Evolutionary conservation across 35 echinoderm and acorn worm genomes (phyloP), one percentile per base, ranked within the genome.

Genomic region (Ptychodera flava): DNA sequence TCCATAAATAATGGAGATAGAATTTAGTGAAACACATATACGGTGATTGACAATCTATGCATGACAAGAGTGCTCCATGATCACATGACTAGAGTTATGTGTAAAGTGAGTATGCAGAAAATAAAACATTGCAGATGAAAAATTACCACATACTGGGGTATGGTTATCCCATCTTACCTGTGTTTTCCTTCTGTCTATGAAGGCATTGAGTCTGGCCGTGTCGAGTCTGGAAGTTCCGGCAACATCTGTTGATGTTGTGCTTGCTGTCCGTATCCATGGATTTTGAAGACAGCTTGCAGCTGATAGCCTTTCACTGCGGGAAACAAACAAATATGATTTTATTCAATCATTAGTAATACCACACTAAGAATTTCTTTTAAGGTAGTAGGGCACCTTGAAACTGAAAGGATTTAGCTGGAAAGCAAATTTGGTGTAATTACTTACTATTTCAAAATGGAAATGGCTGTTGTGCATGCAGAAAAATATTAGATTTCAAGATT

Each of bases 181-280:
- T 84, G 92, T 93, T 87, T 93, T 93, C 36, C 92, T 93, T 34
- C 92, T 90, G 22, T 90, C 84, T 31, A 90, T 90, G 81, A 93
- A 93, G 38, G 89, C 92, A 29, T 75, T 88, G 16, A 93, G 85
- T 81, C 92, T 87, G 0, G 88, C 32, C 76, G 79, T 90, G 75
- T 93, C 84, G 10, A 87, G 30, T 30, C 81, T 36, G 32, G 33
- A 36, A 30, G 92, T 33, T 12, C 84, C 38, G 16, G 85, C 37
- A 32, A 81, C 31, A 0, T 80, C 37, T 16, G 88, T 83, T 38
- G 86, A 36, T 28, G 37, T 83, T 80, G 77, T 90, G 14, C 52
- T 78, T 1, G 80, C 85, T 80, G 81, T 35, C 52, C 76, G 78
- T 15, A 93, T 82, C 92, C 92, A 93, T 29, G 85, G 52, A 85